Evolutionary conservation across 2,797 vertebrate genomes (phyloP).

Genomic region (Channallabes apus): DNA sequence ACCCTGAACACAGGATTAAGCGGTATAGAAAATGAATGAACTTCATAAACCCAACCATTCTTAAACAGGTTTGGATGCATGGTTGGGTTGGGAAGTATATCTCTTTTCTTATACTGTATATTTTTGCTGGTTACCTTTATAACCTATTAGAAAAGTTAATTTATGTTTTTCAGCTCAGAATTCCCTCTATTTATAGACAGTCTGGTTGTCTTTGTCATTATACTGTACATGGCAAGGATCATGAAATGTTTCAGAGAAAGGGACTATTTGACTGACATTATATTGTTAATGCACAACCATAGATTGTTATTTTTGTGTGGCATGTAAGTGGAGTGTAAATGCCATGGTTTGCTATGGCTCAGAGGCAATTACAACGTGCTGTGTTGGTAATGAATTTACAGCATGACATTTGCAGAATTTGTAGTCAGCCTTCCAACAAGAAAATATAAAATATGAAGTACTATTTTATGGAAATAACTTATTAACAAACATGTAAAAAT

Average conservation of each 20-base stretch:
- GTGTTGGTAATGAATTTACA: not conserved
- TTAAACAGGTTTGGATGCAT: not conserved
- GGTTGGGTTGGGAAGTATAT: not conserved
- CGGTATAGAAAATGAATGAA: no score
- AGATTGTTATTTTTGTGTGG: not conserved
- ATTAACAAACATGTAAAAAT: not conserved
- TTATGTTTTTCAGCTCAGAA: not conserved
- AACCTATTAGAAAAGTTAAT: not conserved
- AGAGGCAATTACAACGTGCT: not conserved
- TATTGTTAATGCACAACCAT: not conserved
- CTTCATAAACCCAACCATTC: not conserved
- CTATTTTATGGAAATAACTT: not conserved
- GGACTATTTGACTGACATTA: not conserved
- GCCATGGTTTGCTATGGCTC: constrained; percentile 1
- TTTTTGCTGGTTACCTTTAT: not conserved
- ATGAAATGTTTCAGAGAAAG: not conserved
- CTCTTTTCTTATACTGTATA: not conserved
- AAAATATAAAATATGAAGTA: not conserved
- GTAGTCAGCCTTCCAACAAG: not conserved
- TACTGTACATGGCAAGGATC: not conserved
- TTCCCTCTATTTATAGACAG: no score
- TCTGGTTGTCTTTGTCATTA: not conserved
- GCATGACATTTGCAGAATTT: not conserved
- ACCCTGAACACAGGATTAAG: no score
- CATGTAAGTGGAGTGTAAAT: not conserved